phyloP scores from a whole-genome alignment of 1,140 invertebrate species.

The Piezodorus guildinii region DNA sequence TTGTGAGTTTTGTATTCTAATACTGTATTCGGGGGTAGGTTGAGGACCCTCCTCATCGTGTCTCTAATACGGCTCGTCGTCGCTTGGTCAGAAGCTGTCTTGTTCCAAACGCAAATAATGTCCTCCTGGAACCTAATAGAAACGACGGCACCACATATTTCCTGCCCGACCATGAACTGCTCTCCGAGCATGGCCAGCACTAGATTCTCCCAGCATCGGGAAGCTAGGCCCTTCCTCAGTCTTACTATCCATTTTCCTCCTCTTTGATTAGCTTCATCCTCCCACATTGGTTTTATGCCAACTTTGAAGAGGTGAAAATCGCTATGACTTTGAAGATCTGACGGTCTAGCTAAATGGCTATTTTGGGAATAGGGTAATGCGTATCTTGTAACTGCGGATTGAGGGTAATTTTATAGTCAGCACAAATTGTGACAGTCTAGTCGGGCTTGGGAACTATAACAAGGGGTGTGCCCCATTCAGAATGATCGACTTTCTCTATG shows the following conservation, averaged over 20 bases:
- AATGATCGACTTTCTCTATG: too few species aligned
- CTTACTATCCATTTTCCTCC: constrained; percentile 96
- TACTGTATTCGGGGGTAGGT: constrained; percentile 80
- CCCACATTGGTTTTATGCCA: constrained; percentile 98
- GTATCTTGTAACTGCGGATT: too few species aligned
- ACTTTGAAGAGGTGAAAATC: constrained; percentile 98
- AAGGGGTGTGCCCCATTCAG: too few species aligned
- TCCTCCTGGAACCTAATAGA: constrained; percentile 94
- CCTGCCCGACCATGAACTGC: constrained; percentile 97
- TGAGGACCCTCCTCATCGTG: constrained; percentile 83
- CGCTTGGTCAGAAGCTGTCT: constrained; percentile 74
- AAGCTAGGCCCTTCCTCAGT: constrained; percentile 86
- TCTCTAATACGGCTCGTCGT: constrained; percentile 87
- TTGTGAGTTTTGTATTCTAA: constrained; percentile 96
- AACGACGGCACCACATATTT: constrained; percentile 96
- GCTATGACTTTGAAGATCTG: constrained; percentile 76
- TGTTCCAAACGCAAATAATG: constrained; percentile 96
- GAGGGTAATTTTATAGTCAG: too few species aligned
- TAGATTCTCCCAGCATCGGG: constrained; percentile 95
- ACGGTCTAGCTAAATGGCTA: constrained; percentile 77
- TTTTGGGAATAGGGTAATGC: too few species aligned
- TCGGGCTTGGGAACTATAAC: too few species aligned
- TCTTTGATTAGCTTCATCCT: constrained; percentile 86
- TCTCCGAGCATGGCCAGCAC: constrained; percentile 95
- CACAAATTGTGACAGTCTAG: too few species aligned